Conservation (phyloP, 2,797 vertebrate species). For the Sebastes itinus region DNA sequence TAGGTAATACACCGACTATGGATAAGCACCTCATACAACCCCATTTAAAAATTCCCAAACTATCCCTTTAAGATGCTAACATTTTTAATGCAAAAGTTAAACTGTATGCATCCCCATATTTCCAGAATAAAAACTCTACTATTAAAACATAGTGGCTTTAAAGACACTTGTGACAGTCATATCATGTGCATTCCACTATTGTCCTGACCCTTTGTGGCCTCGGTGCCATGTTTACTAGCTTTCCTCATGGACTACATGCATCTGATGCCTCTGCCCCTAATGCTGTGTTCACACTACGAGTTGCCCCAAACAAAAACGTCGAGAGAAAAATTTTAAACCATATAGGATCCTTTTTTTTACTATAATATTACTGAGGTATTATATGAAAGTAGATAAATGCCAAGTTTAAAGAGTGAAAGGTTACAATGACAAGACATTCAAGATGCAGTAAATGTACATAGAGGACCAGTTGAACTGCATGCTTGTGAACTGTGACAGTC, state of each 20-base stretch:
- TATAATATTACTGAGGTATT: not conserved
- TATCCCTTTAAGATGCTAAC: rapidly evolving
- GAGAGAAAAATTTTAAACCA: not conserved
- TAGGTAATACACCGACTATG: no score
- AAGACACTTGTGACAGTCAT: no score
- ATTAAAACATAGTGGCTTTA: no score
- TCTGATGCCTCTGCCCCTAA: not conserved
- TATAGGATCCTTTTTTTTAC: not conserved
- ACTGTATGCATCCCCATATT: no score
- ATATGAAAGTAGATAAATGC: not conserved
- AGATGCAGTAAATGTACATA: not conserved
- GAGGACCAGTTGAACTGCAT: no score
- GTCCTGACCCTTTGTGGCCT: no score
- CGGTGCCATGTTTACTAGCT: not conserved
- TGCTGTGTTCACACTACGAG: no score
- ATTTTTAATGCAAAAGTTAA: no score
- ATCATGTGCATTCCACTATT: no score
- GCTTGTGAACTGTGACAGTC: not conserved
- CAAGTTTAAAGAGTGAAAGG: not conserved
- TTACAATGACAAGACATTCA: not conserved
- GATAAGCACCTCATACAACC: no score
- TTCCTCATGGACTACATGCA: not conserved
- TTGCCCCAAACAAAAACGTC: not conserved
- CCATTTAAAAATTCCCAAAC: rapidly evolving
- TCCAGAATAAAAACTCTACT: no score